phyloP scores from a whole-genome alignment of 1,140 invertebrate genomes.

The Hestina assimilis region DNA sequence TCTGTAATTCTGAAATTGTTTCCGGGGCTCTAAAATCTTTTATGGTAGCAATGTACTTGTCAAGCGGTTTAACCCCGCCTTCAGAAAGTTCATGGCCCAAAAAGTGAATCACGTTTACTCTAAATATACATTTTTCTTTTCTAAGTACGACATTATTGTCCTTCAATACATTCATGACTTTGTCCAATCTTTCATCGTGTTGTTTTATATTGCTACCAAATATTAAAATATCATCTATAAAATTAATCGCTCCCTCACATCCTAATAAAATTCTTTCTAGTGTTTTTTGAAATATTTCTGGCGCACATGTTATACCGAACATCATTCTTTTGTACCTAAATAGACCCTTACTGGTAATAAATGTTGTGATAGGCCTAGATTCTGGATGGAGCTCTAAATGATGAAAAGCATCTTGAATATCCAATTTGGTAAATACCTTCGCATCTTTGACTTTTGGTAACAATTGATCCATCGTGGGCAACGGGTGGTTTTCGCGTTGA shows the following conservation, averaged over 20 bases:
- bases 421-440: slow-evolving; percentile 36
- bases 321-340: slow-evolving; percentile 31
- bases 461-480: slow-evolving; percentile 38
- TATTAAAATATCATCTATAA: slow-evolving; percentile 13
- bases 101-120: slow-evolving; percentile 2
- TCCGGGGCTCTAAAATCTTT: slow-evolving; percentile 3
- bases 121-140: slow-evolving; percentile 6
- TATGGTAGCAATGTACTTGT: slow-evolving; percentile 21
- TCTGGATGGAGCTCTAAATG: slow-evolving; percentile 25
- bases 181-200: not conserved
- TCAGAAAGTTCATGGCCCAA: slow-evolving; percentile 17
- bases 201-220: not conserved
- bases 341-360: slow-evolving; percentile 33
- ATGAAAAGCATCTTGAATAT: slow-evolving; percentile 41
- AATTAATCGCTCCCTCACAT: slow-evolving; percentile 13
- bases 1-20: slow-evolving; percentile 21
- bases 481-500: slow-evolving; percentile 35
- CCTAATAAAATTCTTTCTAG: slow-evolving; percentile 29
- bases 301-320: slow-evolving; percentile 31
- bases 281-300: slow-evolving; percentile 35
- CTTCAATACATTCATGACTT: not conserved
- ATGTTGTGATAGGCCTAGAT: slow-evolving; percentile 33
- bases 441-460: slow-evolving; percentile 31
- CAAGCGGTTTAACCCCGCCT: slow-evolving; percentile 9
- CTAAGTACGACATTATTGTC: slow-evolving; percentile 11